A percentile compares a stretch with the other conserved stretches of the same genome.
Evolutionary conservation across 1,140 invertebrate species (phyloP).

Genomic region (Brachionus plicatilis): DNA sequence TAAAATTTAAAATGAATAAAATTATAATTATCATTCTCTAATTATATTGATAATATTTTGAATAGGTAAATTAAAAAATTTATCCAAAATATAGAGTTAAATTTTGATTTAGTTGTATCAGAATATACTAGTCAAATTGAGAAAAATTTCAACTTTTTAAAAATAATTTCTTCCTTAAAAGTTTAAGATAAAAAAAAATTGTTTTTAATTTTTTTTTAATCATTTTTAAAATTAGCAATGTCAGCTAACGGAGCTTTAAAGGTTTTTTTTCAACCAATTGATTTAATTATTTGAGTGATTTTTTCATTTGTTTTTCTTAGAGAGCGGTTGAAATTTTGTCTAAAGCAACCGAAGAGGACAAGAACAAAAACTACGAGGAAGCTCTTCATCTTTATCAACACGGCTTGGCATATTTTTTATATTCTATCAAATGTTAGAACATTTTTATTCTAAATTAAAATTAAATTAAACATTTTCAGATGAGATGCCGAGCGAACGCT

Average conservation of each 20-base stretch:
- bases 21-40: too few species aligned
- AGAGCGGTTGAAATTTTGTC: slow-evolving; percentile 98
- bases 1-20: too few species aligned
- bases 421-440: slow-evolving; percentile 85
- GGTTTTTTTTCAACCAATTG: not conserved
- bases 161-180: not conserved
- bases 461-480: slow-evolving; percentile 60
- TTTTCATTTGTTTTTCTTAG: slow-evolving; percentile 45
- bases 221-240: not conserved
- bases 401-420: slow-evolving; percentile 97
- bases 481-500: slow-evolving; percentile 89
- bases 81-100: not conserved
- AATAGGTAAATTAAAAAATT: too few species aligned
- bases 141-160: not conserved
- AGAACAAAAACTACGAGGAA: slow-evolving; percentile 94
- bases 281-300: not conserved
- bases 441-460: not conserved
- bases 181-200: not conserved
- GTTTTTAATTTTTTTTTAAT: not conserved
- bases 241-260: not conserved
- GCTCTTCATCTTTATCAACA: slow-evolving; percentile 88
- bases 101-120: not conserved
- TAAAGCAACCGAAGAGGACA: slow-evolving; percentile 95
- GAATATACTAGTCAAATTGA: not conserved
- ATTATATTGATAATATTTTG: too few species aligned